phyloP scores from a whole-genome alignment of 2,113 vertebrate genomes.

The Casuarius casuarius region DNA sequence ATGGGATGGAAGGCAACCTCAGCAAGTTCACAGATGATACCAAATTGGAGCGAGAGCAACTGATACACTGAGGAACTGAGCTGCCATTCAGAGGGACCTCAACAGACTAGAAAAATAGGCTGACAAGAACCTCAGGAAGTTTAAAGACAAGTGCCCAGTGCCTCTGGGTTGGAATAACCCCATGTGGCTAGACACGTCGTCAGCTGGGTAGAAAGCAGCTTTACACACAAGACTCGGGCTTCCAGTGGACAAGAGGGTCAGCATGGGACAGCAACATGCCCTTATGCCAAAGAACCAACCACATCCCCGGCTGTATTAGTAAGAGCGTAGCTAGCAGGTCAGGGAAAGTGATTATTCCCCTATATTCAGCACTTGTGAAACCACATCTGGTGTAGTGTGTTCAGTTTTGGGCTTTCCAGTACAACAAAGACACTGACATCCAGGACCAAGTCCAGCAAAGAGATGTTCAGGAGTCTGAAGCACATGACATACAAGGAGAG shows the following conservation, averaged over 20 bases:
- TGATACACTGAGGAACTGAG: not conserved
- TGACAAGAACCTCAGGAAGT: not conserved
- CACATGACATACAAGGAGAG: no score
- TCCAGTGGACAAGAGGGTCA: not conserved
- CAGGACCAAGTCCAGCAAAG: no score
- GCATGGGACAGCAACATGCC: not conserved
- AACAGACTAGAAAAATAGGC: not conserved
- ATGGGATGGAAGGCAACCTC: not conserved
- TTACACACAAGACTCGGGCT: not conserved
- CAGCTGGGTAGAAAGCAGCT: not conserved
- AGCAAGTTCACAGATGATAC: not conserved
- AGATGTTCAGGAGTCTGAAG: not conserved
- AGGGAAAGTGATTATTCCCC: no score
- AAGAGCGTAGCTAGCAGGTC: not conserved
- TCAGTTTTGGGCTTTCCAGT: not conserved
- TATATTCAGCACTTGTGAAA: not conserved
- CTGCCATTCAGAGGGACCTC: not conserved
- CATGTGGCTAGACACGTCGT: accelerated
- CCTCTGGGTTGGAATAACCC: not conserved
- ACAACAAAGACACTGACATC: not conserved
- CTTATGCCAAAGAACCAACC: no score
- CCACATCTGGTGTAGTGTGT: not conserved
- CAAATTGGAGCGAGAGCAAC: accelerated
- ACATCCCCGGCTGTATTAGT: no score
- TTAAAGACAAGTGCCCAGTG: not conserved